Conservation (phyloP, 2,797 vertebrate genomes). For the Hapalemur alaotrensis region DNA sequence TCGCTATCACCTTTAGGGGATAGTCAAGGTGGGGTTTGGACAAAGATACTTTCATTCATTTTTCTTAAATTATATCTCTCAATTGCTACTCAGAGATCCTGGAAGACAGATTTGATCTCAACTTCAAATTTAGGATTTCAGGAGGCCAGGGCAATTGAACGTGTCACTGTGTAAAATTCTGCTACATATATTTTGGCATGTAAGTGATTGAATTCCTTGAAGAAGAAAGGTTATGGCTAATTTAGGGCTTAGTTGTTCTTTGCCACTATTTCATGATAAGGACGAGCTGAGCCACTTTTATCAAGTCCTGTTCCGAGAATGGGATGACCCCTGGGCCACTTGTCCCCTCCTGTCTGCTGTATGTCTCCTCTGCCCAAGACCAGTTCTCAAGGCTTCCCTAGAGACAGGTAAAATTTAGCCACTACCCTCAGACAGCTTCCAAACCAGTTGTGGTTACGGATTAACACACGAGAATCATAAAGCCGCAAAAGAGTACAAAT, state of each 20-base stretch:
- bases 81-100: neutral
- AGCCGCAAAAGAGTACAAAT: neutral
- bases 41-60: neutral
- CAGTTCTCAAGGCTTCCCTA: neutral
- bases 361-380: neutral
- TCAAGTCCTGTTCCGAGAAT: too few species aligned
- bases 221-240: neutral
- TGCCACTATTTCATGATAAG: neutral
- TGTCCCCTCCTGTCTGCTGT: neutral
- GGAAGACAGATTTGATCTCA: neutral
- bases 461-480: rapidly evolving
- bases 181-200: rapidly evolving
- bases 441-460: rapidly evolving
- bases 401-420: too few species aligned
- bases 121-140: neutral
- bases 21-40: neutral
- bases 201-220: neutral
- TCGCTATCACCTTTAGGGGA: neutral
- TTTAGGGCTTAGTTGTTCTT: neutral
- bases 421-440: neutral
- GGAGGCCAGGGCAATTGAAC: neutral
- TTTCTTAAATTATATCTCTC: neutral
- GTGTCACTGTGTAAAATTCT: neutral
- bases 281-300: neutral
- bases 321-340: rapidly evolving